Evolutionary conservation across 2,888 invertebrate species (phyloP), one percentile per base, ranked within the genome.

Genomic region (Scaptomyza parva): DNA sequence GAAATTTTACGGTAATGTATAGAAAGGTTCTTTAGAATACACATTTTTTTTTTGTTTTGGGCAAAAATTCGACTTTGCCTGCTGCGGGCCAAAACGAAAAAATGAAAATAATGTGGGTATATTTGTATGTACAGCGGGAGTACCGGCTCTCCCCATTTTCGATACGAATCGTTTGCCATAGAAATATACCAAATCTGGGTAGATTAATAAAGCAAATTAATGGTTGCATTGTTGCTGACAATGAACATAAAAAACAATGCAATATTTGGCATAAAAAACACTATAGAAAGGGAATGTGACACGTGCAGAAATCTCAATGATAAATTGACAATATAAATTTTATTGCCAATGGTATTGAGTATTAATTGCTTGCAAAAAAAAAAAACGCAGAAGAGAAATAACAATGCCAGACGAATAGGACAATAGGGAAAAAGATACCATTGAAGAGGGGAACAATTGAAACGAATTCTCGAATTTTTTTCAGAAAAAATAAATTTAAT

Each of bases 1-100:
- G 86, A 89, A 88, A 90, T 86, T 89, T 88, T 86, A 80, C 86
- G 77, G 71, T 86, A 63, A 70, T 75, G 70, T 50, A 61, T 40
- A 52, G 37, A 68, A 78, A 58, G 68, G 61, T 62, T 68, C 52
- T 58, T 68, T 63, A 35, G 40, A 65, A 65, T 41, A 57, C 57
- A 30, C 5, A 17, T 12, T 1, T 5, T 3, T 17, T 4, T 26
- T 64, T 57, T 37, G 35, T 52, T 57, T 47, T 35, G n/a, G n/a
- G 55, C 52, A 59, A 54, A 59, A 39, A 14, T 17, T n/a, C n/a
- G 26, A 67, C 26, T 62, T 59, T 74, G 53, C 35, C 22, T 39
- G 41, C 18, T 45, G 40, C 14, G 39, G 40, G 40, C 40, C 2
- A 40, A 40, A 17, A 8, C 41, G 11, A 45, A 44, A 52, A 35